Conservation (phyloP, 2,797 vertebrate species). For the Pantherophis vulpinus region DNA sequence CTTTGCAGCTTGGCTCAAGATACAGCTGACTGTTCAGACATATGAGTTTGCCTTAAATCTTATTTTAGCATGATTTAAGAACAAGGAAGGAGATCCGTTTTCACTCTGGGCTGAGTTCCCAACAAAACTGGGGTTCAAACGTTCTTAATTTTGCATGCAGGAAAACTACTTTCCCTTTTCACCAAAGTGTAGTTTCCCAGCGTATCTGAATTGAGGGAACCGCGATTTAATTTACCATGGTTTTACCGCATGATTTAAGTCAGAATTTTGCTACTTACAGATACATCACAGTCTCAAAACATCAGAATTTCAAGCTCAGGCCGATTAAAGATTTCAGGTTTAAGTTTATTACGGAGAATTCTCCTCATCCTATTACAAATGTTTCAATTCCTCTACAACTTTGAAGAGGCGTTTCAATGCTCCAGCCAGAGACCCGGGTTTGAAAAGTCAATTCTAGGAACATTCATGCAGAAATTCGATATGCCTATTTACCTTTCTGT, state of each 20-base stretch:
- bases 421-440: not conserved
- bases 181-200: not conserved
- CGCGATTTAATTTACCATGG: not conserved
- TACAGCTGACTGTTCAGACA: not conserved
- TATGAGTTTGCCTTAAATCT: too few relatives aligned
- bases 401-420: not conserved
- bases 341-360: not conserved
- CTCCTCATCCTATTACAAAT: not conserved
- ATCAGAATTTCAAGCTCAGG: not conserved
- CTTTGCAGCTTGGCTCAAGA: not conserved
- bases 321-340: not conserved
- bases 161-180: not conserved
- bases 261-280: not conserved
- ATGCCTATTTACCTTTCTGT: constrained; percentile 81
- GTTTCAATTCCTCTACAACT: not conserved
- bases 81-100: not conserved
- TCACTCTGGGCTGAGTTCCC: too few relatives aligned
- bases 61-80: not conserved
- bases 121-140: not conserved
- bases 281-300: not conserved
- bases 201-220: not conserved
- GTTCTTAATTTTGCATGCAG: not conserved
- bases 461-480: not conserved
- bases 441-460: not conserved
- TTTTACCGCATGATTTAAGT: not conserved